These are phyloP conservation scores for Pelagia noctiluca DNA, from an alignment of 30 jellyfish, hydroid and myxozoan genomes.

Conservation along the genomic window DNA sequence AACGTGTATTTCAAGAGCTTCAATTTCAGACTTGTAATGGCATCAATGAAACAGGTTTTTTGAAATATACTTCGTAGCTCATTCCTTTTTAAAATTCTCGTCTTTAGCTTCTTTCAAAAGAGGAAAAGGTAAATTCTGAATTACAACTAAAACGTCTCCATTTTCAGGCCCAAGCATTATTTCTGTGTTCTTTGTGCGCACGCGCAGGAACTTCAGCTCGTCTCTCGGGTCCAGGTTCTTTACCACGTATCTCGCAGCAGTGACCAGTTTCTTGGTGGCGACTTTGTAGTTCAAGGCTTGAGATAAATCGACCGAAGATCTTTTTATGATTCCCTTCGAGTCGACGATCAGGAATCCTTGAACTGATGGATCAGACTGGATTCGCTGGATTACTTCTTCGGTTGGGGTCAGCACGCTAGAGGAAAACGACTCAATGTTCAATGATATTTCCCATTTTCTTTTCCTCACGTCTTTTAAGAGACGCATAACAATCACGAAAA, in stretches of 20 bases:
- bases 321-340: constrained; percentile 63
- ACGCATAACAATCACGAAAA: too few relatives aligned
- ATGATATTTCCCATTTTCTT: background rate
- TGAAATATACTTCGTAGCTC: background rate
- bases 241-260: constrained; percentile 70
- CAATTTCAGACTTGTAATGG: too few relatives aligned
- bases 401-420: constrained; percentile 62
- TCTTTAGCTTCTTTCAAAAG: constrained; percentile 43
- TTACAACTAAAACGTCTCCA: constrained; percentile 63
- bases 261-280: constrained; percentile 71
- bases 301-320: constrained; percentile 67
- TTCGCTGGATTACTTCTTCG: constrained; percentile 65
- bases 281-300: constrained; percentile 63
- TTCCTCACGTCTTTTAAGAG: too few relatives aligned
- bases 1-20: too few relatives aligned
- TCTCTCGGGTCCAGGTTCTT: constrained; percentile 85
- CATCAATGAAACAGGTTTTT: too few relatives aligned
- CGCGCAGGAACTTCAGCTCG: constrained; percentile 67
- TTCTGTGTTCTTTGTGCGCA: constrained; percentile 69
- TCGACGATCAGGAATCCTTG: constrained; percentile 79
- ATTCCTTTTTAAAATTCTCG: constrained; percentile 54
- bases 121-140: constrained; percentile 58
- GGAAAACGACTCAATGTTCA: background rate
- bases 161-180: constrained; percentile 79
- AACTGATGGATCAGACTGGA: constrained; percentile 67